Evolutionary conservation across 2,797 vertebrate species (phyloP), one percentile per base, ranked within the genome.

Genomic region (Gymnopithys bicolor): DNA sequence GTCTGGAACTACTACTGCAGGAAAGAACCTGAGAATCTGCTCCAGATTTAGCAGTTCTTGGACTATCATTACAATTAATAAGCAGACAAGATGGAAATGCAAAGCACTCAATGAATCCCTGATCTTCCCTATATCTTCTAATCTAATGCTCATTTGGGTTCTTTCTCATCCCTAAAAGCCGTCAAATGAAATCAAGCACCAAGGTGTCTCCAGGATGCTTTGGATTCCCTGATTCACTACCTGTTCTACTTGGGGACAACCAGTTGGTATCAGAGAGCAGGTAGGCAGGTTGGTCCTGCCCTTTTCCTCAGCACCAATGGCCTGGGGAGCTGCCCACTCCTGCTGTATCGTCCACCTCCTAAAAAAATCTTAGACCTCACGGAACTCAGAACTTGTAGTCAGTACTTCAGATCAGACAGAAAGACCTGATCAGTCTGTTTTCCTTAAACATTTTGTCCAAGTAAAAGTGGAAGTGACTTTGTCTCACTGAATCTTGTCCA

Each of bases 401-500:
- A 52, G 43, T 32, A 8, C 68, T 37, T 69, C 55, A 55, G 35
- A 62, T 25, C 48, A 53, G 41, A n/a, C 13, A 53, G 63, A 18
- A 82, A 63, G 19, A 10, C 35, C 35, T 2, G 0, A 17, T 10
- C 24, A 32, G 19, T 43, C 1, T 0, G 32, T 74, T 80, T 80
- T 28, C 32, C 37, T 35, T 48, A 39, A 79, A 33, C 3, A 13
- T 51, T 63, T 79, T 62, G n/a, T 76, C 19, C 37, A 64, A 25
- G 25, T 48, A 9, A 7, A 68, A n/a, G 13, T 82, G 17, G 25
- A 75, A 89, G 3, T 48, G n/a, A 16, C 21, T 80, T 82, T 55
- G 60, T 74, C 49, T 46, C 41, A 46, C 32, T 32, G 45, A 41
- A 58, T 69, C 43, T 45, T 27, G 14, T 74, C 18, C 2, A 0